These are phyloP conservation scores for Himalopsyche tibetana DNA, from an alignment of 2,888 invertebrate genomes.

Conservation along the genomic window DNA sequence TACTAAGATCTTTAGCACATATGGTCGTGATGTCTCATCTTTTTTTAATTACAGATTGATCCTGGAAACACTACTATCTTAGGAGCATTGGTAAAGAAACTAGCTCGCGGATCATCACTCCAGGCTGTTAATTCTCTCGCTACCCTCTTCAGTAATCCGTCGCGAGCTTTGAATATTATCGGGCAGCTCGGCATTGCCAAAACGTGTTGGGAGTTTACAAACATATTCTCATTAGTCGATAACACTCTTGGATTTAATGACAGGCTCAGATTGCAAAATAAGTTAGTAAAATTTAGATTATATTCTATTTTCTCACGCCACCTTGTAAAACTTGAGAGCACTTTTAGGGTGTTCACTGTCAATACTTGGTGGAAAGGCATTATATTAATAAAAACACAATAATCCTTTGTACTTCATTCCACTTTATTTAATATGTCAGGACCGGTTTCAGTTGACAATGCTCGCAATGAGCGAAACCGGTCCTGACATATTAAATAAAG, in stretches of 20 bases:
- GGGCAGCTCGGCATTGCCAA: constrained; percentile 75
- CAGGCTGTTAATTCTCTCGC: constrained; percentile 72
- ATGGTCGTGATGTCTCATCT: neutral
- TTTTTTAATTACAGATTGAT: constrained; percentile 71
- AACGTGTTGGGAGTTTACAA: constrained; percentile 75
- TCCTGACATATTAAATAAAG: too few relatives aligned
- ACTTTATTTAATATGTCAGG: too few relatives aligned
- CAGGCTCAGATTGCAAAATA: constrained; percentile 73
- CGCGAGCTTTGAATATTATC: constrained; percentile 65
- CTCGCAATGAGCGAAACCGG: too few relatives aligned
- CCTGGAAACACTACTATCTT: constrained; percentile 75
- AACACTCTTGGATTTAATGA: constrained; percentile 75
- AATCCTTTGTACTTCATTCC: too few relatives aligned
- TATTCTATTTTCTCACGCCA: neutral
- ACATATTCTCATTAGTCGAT: constrained; percentile 73
- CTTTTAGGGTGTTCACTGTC: too few relatives aligned
- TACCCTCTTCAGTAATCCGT: constrained; percentile 59
- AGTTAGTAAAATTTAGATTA: constrained; percentile 67
- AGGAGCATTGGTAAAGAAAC: constrained; percentile 73
- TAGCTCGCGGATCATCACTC: constrained; percentile 75
- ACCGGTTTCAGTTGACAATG: too few relatives aligned
- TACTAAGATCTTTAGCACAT: too few relatives aligned
- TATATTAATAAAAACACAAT: too few relatives aligned
- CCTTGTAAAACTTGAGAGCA: too few relatives aligned
- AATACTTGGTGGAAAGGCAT: too few relatives aligned